Base-by-base conservation (phyloP, 2,113 vertebrate genomes). In the Labeo rohita region DNA sequence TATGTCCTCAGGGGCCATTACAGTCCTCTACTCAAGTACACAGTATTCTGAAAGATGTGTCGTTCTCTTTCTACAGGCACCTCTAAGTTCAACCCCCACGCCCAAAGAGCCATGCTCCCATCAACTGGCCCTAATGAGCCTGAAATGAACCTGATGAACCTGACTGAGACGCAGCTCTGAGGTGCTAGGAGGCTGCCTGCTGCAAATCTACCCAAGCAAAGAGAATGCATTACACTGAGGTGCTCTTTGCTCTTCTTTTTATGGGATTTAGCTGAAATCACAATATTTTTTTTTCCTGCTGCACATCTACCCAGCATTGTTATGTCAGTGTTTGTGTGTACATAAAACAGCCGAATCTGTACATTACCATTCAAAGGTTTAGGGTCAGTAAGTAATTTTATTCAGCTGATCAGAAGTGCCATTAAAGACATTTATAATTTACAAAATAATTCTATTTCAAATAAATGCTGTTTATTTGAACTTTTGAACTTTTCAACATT, bases 71-170 rank as follows among this genome's bases (percentile, higher is more conserved):
- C 11, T 72, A 34, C 36, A 54, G 49, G 77, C 85, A 87, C 77
- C 66, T 79, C 63, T 56, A 16, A 8, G 49, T 78, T 45, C 73
- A 56, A 50, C 84, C 50, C 59, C 59, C 76, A 88, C 61, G 59
- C 84, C 85, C 82, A 86, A 65, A 61, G 56, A 56, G 68, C 61
- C 45, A 6, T 43, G 59, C 82, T 56, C 16, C 50, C 68, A 86
- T 88, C 76, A 81, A 84, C 85, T 81, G 85, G 23, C 68, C 80
- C 85, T 86, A 89, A 89, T 89, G 88, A 89, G 88, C 85, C 85
- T 61, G 85, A 89, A 87, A 84, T n/a, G 61, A 84, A 84, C 88
- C 59, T 72, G 85, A 84, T 89, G 85, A 89, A 86, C 85, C 88
- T 68, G 85, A 77, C 81, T 80, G 76, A 84, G 49, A 61, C 87